phyloP scores from a whole-genome alignment of 1,140 invertebrate species.

The Conus betulinus region DNA sequence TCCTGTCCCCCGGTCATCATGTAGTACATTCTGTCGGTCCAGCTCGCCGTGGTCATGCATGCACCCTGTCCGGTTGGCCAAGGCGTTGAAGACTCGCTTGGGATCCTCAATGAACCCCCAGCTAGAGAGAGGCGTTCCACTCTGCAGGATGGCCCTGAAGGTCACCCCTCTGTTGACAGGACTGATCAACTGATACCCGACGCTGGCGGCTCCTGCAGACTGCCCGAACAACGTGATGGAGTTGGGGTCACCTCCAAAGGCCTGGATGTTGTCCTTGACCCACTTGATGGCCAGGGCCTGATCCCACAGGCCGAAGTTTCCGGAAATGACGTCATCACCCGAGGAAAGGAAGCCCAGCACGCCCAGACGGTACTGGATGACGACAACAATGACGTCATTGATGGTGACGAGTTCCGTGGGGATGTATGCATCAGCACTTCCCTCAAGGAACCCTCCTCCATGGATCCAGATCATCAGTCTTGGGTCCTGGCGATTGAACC shows the following conservation, averaged over 20 bases:
- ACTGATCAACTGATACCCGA: slow-evolving; percentile 93
- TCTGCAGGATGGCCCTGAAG: slow-evolving; percentile 84
- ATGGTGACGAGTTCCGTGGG: slow-evolving; percentile 86
- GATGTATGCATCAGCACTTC: neutral
- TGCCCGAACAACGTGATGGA: slow-evolving; percentile 63
- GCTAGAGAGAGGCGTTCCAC: slow-evolving; percentile 83
- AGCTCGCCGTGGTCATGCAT: neutral
- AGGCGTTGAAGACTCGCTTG: neutral
- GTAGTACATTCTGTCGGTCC: neutral
- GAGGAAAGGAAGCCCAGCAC: slow-evolving; percentile 34
- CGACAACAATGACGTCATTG: slow-evolving; percentile 84
- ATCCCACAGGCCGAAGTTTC: slow-evolving; percentile 72
- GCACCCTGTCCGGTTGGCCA: slow-evolving; percentile 16
- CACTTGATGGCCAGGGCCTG: slow-evolving; percentile 80
- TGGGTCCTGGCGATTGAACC: neutral
- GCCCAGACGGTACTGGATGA: slow-evolving; percentile 40
- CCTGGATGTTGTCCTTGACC: slow-evolving; percentile 74
- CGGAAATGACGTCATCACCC: slow-evolving; percentile 7
- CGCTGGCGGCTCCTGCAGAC: slow-evolving; percentile 83
- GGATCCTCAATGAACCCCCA: slow-evolving; percentile 90
- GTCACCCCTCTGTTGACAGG: slow-evolving; percentile 90
- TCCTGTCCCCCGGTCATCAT: neutral
- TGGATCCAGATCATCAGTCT: neutral
- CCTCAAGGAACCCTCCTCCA: neutral
- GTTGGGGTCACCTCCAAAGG: slow-evolving; percentile 62